These are phyloP conservation scores for Malurus elegans DNA, from an alignment of 2,113 vertebrate species.

Conservation along the genomic window DNA sequence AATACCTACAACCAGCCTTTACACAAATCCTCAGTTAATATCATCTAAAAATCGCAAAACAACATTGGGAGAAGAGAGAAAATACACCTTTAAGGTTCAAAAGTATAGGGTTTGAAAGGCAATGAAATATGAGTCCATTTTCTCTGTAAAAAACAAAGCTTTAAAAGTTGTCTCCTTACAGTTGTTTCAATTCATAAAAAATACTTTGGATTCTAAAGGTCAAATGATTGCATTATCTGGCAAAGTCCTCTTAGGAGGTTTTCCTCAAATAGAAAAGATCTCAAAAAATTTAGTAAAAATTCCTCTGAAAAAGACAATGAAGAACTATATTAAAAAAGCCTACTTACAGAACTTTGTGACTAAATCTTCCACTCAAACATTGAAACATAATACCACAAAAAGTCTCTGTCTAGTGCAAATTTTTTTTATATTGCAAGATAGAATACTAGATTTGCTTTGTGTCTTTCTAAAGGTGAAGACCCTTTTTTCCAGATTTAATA, in stretches of 20 bases:
- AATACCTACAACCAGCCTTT: background rate
- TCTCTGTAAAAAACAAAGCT: background rate
- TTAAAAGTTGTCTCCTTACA: background rate
- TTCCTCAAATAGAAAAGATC: background rate
- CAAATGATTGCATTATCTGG: background rate
- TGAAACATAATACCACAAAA: background rate
- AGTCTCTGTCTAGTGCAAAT: background rate
- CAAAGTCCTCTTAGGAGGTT: background rate
- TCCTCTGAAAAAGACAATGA: background rate
- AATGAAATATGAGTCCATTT: background rate
- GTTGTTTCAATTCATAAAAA: background rate
- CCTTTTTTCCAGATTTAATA: background rate
- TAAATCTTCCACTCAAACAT: background rate
- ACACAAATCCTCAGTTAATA: background rate
- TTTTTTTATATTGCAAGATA: background rate
- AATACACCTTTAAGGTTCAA: background rate
- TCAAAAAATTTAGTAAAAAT: background rate
- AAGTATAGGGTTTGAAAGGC: background rate
- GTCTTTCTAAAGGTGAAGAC: background rate
- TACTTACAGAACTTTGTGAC: background rate
- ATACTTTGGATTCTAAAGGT: background rate
- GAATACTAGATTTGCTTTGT: background rate
- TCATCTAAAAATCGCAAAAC: background rate
- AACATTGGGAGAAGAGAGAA: background rate
- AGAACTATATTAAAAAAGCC: background rate